phyloP scores from a whole-genome alignment of 2,797 vertebrate species.

The Chromis chromis region DNA sequence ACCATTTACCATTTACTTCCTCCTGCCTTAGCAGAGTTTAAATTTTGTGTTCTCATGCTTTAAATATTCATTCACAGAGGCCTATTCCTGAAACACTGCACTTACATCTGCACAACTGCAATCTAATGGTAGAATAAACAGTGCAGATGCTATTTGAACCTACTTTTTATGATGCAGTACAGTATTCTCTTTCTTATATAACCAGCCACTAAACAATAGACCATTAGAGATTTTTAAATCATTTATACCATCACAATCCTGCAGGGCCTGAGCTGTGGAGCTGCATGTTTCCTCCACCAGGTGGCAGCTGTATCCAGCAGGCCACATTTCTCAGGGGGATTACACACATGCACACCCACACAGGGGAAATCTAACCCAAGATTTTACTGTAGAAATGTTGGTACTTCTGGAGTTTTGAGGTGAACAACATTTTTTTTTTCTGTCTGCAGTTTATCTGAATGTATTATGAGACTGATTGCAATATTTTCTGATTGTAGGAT shows the following conservation, averaged over 20 bases:
- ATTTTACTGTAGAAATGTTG: neutral
- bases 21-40: too few relatives aligned
- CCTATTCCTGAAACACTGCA: neutral
- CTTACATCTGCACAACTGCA: neutral
- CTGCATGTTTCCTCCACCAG: slow-evolving; percentile 46
- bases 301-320: slow-evolving; percentile 26
- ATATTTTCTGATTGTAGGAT: neutral
- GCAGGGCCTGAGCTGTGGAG: neutral
- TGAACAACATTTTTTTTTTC: neutral
- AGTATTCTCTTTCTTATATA: too few relatives aligned
- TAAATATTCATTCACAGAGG: neutral
- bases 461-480: neutral
- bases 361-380: neutral
- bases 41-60: neutral
- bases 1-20: too few relatives aligned
- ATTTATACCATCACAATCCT: neutral
- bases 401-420: neutral
- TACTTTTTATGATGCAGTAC: neutral
- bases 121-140: neutral
- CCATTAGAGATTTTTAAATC: neutral
- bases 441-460: neutral
- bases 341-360: neutral
- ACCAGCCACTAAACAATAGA: neutral
- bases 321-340: neutral
- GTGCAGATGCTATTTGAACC: too few relatives aligned